Evolutionary conservation across 2,888 invertebrate genomes (phyloP).

Genomic region (Zygaena filipendulae): DNA sequence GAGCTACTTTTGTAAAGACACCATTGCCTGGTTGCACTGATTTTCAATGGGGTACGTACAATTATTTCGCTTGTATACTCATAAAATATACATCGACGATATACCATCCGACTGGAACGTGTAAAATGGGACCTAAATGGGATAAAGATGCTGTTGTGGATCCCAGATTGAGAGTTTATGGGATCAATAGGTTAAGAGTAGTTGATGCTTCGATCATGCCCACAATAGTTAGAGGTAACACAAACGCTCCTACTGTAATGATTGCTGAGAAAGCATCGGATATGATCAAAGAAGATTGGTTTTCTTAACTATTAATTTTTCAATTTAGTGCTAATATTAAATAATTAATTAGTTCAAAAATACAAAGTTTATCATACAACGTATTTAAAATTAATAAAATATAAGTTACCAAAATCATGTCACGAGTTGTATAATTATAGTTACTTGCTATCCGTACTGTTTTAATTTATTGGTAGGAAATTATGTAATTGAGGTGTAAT

Average conservation of each 20-base stretch:
- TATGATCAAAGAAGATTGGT: slow-evolving; percentile 74
- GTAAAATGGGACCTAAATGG: slow-evolving; percentile 6
- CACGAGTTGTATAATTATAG: no score
- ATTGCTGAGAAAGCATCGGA: slow-evolving; percentile 86
- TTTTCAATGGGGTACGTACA: not conserved
- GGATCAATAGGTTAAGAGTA: slow-evolving; percentile 2
- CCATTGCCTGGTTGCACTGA: slow-evolving; percentile 2
- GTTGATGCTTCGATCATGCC: slow-evolving; percentile 5
- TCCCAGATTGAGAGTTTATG: slow-evolving; percentile 3
- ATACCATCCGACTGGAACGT: slow-evolving; percentile 4
- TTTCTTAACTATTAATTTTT: no score
- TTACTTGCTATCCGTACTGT: no score
- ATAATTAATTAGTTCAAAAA: no score
- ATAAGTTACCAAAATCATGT: not conserved
- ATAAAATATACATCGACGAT: slow-evolving; percentile 1
- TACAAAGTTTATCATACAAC: not conserved
- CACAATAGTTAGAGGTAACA: slow-evolving; percentile 1
- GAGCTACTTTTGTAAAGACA: not conserved
- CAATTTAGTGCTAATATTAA: no score
- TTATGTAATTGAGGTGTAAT: no score
- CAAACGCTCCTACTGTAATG: slow-evolving; percentile 69
- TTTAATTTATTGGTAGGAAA: no score
- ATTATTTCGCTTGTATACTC: not conserved
- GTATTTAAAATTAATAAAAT: not conserved
- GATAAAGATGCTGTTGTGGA: slow-evolving; percentile 5